Percentiles rank a stretch among this genome's conserved stretches.
These are phyloP conservation scores for Hirtodrosophila duncani DNA, from an alignment of 2,888 invertebrate genomes.

Conservation along the genomic window DNA sequence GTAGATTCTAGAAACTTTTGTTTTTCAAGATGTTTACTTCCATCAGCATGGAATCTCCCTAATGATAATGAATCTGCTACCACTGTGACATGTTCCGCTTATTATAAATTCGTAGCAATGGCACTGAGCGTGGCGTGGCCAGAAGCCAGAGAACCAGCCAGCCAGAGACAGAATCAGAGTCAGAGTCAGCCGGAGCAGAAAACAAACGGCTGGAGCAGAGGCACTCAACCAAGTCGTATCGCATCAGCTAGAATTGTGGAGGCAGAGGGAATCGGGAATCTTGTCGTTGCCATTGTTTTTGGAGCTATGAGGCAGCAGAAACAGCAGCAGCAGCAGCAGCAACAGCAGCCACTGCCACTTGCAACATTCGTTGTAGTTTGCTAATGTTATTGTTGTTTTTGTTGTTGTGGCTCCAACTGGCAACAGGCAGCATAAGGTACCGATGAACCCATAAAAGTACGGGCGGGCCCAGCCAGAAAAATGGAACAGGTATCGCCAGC, in stretches of 20 bases:
- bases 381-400: conserved; percentile 5
- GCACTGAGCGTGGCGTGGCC: conserved; percentile 46
- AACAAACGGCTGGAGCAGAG: conserved; percentile 58
- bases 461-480: conserved; percentile 64
- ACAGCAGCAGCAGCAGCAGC: conserved; percentile 30
- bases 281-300: conserved; percentile 24
- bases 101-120: conserved; percentile 64
- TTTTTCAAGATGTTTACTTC: too few relatives aligned
- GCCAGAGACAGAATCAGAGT: conserved; percentile 24
- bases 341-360: conserved; percentile 41
- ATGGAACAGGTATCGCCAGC: conserved; percentile 68
- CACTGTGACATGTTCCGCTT: conserved; percentile 59
- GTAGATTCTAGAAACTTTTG: too few relatives aligned
- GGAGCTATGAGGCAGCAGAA: conserved; percentile 41
- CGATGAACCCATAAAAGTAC: conserved; percentile 67
- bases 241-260: conserved; percentile 22
- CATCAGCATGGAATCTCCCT: too few relatives aligned
- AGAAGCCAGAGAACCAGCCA: neutral
- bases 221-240: conserved; percentile 71
- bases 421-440: conserved; percentile 70
- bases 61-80: too few relatives aligned
- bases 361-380: conserved; percentile 53
- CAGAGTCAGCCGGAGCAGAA: conserved; percentile 61
- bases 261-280: conserved; percentile 8
- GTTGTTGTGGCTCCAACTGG: conserved; percentile 35